Evolutionary conservation across 2,797 vertebrate species (phyloP), one percentile per base, ranked within the genome.

Genomic region (Crocidura indochinensis): DNA sequence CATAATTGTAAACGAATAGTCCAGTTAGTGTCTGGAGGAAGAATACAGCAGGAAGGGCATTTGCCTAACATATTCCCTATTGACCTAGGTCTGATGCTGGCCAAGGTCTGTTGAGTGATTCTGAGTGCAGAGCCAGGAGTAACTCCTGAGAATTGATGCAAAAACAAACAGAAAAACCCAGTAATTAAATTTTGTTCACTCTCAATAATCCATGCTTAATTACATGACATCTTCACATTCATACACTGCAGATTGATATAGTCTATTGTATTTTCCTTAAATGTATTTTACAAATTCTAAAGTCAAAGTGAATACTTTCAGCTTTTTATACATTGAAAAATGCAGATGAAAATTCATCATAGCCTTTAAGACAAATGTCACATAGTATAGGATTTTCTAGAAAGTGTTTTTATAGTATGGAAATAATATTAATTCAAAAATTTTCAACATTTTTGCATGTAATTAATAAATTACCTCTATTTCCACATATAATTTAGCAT

Each of bases 401-500:
- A 89, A 83, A 82, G 26, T 76, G 14, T 68, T 81, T 87, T 38
- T 38, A 38, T 38, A 8, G 77, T 31, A 10, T 53, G 17, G 65
- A 60, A 78, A 71, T 64, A 69, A 88, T 80, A 76, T 84, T 64
- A 10, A 75, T 56, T 11, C 68, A 9, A 12, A 79, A 65, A n/a
- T 62, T 67, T 84, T 71, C 68, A 1, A 53, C 81, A 26, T 60
- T 75, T 71, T 90, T 84, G 7, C 38, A 78, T 81, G 84, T 53
- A 78, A 73, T 91, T 85, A 78, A 8, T 76, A 93, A 88, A 72
- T 65, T 7, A 29, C 1, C 17, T 53, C 1, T 56, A 69, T 80
- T 75, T 49, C n/a, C 9, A 94, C 73, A 84, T 60, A 2, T 31
- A 82, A 76, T 82, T 69, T 95, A 67, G 8, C 60, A 75, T 91